Evolutionary conservation across 37 sponge, comb jelly and placozoan genomes (phyloP), one percentile per base, ranked within the genome.

Genomic region (Chondrosia reniformis): DNA sequence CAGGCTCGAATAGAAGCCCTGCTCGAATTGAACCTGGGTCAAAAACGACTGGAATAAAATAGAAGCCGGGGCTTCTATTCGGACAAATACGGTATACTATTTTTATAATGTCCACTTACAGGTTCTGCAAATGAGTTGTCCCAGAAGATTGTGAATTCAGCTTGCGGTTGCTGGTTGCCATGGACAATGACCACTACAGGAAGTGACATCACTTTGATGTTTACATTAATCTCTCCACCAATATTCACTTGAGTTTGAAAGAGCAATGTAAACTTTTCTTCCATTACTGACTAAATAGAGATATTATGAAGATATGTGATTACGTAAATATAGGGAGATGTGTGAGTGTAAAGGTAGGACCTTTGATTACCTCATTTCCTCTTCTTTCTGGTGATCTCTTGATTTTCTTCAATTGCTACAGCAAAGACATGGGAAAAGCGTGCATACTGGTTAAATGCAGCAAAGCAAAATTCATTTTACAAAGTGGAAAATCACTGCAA

Each of bases 131-230:
- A 98, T 46, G 85, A 79, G 64, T 98, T 95, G 81, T 98, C 99
- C 99, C 99, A 98, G 83, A 98, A 89, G 67, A 98, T 95, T 46
- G 99, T 98, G 59, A 88, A 95, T 67, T 95, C 96, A 43, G 99
- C 99, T 31, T 82, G 81, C 28, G 93, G 88, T 56, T 89, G 90
- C 73, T 98, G 99, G 41, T 83, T 93, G 64, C 90, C 96, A 74
- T 98, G 95, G 17, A 98, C 99, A 4, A 92, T 90, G 39, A 98
- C 99, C 41, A 92, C 96, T 27, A 90, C 93, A 13, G 99, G 99
- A 0, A 98, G 80, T 22, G 91, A 90, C n/a, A 79, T 69, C 1
- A 72, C 77, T 71, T 84, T 59, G 32, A 87, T 37, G 42, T 42
- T 30, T 19, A 69, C 45, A 37, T 39, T 69, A 4, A 67, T 40